Evolutionary conservation across 2,113 vertebrate genomes (phyloP).

Genomic region (Murina feae): DNA sequence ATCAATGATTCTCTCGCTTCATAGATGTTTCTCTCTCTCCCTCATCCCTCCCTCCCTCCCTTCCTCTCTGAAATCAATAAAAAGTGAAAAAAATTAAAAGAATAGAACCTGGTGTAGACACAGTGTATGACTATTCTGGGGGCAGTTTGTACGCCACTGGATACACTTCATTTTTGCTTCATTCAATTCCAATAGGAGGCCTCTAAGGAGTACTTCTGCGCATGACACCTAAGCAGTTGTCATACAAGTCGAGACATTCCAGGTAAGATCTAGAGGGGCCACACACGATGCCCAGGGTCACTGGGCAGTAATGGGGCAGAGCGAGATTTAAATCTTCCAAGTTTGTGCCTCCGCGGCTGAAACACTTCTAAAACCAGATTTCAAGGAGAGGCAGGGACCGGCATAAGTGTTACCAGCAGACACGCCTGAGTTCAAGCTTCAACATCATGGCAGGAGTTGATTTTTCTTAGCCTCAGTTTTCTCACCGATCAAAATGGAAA

Average conservation of each 20-base stretch:
- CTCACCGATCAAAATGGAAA: not conserved
- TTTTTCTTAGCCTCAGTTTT: not conserved
- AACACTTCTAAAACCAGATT: not conserved
- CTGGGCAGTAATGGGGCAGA: not conserved
- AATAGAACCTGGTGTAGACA: not conserved
- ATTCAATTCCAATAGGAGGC: not conserved
- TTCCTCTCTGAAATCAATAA: no score
- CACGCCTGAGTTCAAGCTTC: not conserved
- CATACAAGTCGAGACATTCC: not conserved
- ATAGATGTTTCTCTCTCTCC: no score
- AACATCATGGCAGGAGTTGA: not conserved
- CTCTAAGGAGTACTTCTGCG: not conserved
- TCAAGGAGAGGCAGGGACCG: not conserved
- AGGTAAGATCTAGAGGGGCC: not conserved
- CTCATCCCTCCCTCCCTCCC: no score
- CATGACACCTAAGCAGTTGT: not conserved
- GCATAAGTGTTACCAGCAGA: not conserved
- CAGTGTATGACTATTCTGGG: not conserved
- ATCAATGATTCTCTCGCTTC: no score
- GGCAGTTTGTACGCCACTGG: not conserved
- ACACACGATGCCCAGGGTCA: not conserved
- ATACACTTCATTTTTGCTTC: not conserved
- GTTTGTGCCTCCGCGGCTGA: not conserved
- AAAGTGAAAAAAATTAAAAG: not conserved
- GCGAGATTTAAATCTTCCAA: slow-evolving; percentile 9